phyloP scores from a whole-genome alignment of 2,113 vertebrate genomes.

The Embiotoca jacksoni region DNA sequence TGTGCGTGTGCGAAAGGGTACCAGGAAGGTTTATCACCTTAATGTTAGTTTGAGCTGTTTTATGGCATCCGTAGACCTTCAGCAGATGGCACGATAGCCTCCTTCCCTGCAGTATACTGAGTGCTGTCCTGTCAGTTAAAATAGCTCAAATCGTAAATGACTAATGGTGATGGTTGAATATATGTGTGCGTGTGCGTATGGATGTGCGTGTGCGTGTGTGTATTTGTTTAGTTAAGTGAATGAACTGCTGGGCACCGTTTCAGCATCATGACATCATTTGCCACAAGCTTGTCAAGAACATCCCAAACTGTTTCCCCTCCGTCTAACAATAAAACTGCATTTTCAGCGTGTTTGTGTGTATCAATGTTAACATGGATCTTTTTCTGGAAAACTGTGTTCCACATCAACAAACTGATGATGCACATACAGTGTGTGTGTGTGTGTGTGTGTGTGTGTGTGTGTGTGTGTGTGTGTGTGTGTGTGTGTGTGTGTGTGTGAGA shows the following conservation, averaged over 20 bases:
- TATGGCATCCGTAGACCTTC: conserved; percentile 31
- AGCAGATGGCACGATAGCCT: conserved; percentile 39
- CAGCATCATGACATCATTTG: conserved; percentile 58
- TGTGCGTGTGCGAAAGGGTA: neutral
- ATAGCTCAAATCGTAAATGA: conserved; percentile 32
- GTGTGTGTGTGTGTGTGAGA: neutral
- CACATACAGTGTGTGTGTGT: neutral
- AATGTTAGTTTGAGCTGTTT: conserved; percentile 40
- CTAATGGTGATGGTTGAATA: conserved; percentile 22
- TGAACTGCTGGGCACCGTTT: conserved; percentile 44
- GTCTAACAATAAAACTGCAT: neutral
- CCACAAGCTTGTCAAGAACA: conserved; percentile 25
- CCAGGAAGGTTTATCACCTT: conserved; percentile 29
- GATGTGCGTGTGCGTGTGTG: conserved; percentile 15
- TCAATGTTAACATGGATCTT: no score
- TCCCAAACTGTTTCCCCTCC: conserved; percentile 17
- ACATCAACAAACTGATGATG: neutral
- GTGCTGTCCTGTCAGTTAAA: conserved; percentile 38
- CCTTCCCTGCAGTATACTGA: conserved; percentile 14
- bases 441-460: no score
- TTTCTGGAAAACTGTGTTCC: conserved; percentile 4
- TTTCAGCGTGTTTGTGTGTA: neutral
- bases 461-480: no score
- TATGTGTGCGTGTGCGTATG: conserved; percentile 8
- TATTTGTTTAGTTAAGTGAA: conserved; percentile 48